Base-by-base conservation (phyloP, 2,797 vertebrate species). In the Cuniculus paca region DNA sequence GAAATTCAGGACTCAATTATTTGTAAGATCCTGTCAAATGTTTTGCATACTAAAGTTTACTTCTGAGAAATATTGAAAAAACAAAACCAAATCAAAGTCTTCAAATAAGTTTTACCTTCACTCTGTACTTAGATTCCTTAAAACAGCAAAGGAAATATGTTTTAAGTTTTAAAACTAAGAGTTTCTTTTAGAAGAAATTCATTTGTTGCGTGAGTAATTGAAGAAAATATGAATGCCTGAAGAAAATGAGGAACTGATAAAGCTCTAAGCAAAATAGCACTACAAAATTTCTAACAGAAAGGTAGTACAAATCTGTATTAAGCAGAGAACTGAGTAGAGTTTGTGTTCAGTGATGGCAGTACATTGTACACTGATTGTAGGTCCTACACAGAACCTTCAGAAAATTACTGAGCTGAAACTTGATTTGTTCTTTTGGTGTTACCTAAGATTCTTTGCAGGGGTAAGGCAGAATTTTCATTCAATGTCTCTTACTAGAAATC, bases 101-200 rank as follows among this genome's bases (percentile, higher is more conserved):
- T 80, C 1, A 83, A 24, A 70, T 58, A 88, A 61, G 54, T 8
- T 5, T 5, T 5, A 77, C 20, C 13, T 31, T 77, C 19, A 86
- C 11, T 80, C 13, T 95, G n/a, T 82, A 77, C 48, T 89, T 68
- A 61, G 70, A 91, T 68, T 91, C 48, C n/a, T 82, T 52, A 77
- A 86, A 85, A 54, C 42, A 75, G 12, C 36, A 82, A 54, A 88
- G 24, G 45, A n/a, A 54, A 79, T 1, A 1, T 85, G 42, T 93
- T n/a, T 34, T 42, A 65, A 91, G 42, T 39, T 81, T 61, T 80
- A 45, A 42, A 36, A 79, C n/a, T 84, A 39, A 72, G 17, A 48
- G 10, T 54, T 88, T 85, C 17, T 72, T 0, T 60, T 75, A 19
- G 52, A 81, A 88, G 24, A 74, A 84, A 81, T 42, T 28, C 11